These are phyloP conservation scores for Brachyhypopomus occidentalis DNA, from an alignment of 2,113 vertebrate genomes.

Conservation along the genomic window DNA sequence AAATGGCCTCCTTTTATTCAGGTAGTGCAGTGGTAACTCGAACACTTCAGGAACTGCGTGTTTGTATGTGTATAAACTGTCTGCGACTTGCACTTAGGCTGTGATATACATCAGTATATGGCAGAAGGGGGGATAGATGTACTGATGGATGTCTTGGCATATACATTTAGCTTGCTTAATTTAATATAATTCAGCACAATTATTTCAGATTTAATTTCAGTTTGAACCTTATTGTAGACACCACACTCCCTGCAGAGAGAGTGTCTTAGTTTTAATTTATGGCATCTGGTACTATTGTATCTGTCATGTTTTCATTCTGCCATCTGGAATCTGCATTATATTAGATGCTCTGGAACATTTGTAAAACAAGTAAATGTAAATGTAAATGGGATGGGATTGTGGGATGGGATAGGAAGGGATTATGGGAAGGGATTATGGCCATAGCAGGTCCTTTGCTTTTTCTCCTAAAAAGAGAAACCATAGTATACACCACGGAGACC, in stretches of 20 bases:
- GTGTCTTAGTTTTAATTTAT: too few relatives aligned
- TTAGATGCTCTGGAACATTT: not conserved
- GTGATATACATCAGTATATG: not conserved
- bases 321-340: not conserved
- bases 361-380: too few relatives aligned
- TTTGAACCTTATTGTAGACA: too few relatives aligned
- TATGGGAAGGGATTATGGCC: too few relatives aligned
- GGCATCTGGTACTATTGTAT: too few relatives aligned
- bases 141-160: not conserved
- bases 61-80: not conserved
- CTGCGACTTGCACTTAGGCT: not conserved
- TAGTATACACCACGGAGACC: not conserved
- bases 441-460: not conserved
- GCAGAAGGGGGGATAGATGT: not conserved
- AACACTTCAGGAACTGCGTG: not conserved
- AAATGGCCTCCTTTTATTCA: conserved; percentile 38
- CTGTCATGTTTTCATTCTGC: too few relatives aligned
- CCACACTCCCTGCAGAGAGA: too few relatives aligned
- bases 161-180: not conserved
- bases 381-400: too few relatives aligned
- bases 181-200: too few relatives aligned
- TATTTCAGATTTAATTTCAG: too few relatives aligned
- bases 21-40: not conserved
- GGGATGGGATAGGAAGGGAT: too few relatives aligned
- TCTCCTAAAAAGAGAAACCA: not conserved